Base-by-base conservation (phyloP, 2,113 vertebrate genomes). In the Eupsittula cactorum region DNA sequence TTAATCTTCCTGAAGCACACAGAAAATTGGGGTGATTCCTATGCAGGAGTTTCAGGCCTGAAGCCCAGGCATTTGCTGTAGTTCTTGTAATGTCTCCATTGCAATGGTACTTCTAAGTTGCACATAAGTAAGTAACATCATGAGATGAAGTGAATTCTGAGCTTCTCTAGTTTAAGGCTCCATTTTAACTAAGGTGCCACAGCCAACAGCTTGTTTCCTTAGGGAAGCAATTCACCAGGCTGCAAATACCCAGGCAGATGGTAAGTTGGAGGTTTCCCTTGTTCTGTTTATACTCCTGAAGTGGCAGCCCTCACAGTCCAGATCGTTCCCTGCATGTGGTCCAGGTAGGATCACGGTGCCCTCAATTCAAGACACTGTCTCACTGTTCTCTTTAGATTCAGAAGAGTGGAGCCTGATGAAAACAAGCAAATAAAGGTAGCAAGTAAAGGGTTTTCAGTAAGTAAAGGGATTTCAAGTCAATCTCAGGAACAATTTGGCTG, bases 341-440 rank as follows among this genome's bases (percentile, higher is more conserved):
- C 64, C 0, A 0, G 20, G 47, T 4, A 31, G 31, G 60, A 52
- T 60, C 44, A 37, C 1, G 0, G 4, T 35, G 46, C 67, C 67
- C 46, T 79, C 13, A 47, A 68, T 59, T 52, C 27, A 24, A 46
- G 17, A 21, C 35, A 10, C 69, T 10, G 3, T 50, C 62, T 65
- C 47, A 28, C 9, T 39, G 33, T 28, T 73, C 49, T 79, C 49
- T 13, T 3, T 11, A 35, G 33, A 35, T 35, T 59, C 57, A 59
- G 33, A n/a, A 59, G 57, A n/a, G 42, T 29, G 64, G 41, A 73
- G 24, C 52, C 49, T 31, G 44, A 50, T 81, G 63, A 57, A 62
- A 27, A 71, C 65, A 59, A 35, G 21, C 57, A 35, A 59, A 59
- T 35, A 59, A 59, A 59, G 33, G n/a, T 14, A 59, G 57, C 52